Evolutionary conservation across 2,888 invertebrate genomes (phyloP).

Genomic region (Chelonus formosanus): DNA sequence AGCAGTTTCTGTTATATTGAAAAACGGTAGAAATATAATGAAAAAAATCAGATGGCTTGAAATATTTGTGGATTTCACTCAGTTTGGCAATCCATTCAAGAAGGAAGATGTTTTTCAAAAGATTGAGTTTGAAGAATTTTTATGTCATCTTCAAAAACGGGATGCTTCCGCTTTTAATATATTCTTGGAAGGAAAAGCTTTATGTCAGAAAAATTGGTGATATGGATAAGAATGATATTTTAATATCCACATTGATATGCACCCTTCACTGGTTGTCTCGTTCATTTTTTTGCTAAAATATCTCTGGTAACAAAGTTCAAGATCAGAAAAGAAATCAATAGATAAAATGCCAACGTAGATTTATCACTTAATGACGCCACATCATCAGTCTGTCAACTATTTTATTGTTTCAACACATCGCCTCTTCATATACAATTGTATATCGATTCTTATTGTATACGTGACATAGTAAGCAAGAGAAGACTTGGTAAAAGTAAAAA

Average conservation of each 20-base stretch:
- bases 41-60: neutral
- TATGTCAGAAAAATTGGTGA: neutral
- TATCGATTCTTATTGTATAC: slow-evolving; percentile 25
- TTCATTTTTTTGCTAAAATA: no score
- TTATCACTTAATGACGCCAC: no score
- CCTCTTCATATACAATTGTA: no score
- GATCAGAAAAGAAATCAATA: no score
- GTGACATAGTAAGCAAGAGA: no score
- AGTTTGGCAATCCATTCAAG: slow-evolving; percentile 2
- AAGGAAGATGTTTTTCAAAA: slow-evolving; percentile 2
- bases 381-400: no score
- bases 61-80: slow-evolving; percentile 3
- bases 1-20: neutral
- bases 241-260: neutral
- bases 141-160: slow-evolving; percentile 1
- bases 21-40: neutral
- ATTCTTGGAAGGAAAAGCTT: neutral
- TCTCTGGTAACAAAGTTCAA: no score
- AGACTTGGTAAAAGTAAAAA: neutral
- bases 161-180: neutral
- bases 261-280: no score
- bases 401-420: no score
- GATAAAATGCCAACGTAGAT: no score
- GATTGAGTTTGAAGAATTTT: neutral
- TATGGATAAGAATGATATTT: slow-evolving; percentile 2